Conservation (phyloP, 2,888 invertebrate genomes). For the Calliphora vomitoria region DNA sequence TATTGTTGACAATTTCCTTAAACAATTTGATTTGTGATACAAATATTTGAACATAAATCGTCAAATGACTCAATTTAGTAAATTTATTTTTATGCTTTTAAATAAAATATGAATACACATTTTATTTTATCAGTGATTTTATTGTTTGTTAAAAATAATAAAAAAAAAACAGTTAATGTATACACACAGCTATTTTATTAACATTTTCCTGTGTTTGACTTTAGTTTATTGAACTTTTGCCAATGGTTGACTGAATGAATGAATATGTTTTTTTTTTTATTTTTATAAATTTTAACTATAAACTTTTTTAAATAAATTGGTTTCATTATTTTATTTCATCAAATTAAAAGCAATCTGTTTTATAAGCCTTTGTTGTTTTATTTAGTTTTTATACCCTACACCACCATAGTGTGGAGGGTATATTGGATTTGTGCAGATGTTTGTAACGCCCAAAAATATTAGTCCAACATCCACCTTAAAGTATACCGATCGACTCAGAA, state of each 20-base stretch:
- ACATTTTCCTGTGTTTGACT: slow-evolving; percentile 14
- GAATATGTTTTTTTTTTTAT: not conserved
- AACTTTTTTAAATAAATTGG: not conserved
- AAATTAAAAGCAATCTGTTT: not conserved
- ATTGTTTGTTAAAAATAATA: slow-evolving; percentile 5
- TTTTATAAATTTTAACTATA: not conserved
- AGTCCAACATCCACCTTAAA: no score
- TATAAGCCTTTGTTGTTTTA: not conserved
- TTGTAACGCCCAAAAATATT: no score
- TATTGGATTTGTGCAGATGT: no score
- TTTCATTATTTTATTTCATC: not conserved
- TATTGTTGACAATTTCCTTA: slow-evolving; percentile 24
- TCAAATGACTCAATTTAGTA: slow-evolving; percentile 6
- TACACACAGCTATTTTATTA: not conserved
- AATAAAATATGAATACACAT: not conserved
- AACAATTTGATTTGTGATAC: slow-evolving; percentile 16
- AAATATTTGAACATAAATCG: slow-evolving; percentile 12
- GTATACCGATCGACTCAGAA: no score
- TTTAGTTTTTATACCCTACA: no score
- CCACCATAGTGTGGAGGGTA: no score
- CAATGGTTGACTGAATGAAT: not conserved
- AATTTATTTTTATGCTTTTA: slow-evolving; percentile 2
- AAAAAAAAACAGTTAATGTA: slow-evolving; percentile 12
- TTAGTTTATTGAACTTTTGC: slow-evolving; percentile 60
- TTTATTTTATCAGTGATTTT: not conserved